phyloP scores from a whole-genome alignment of 2,113 vertebrate genomes.

The Cyprichromis sp. region DNA sequence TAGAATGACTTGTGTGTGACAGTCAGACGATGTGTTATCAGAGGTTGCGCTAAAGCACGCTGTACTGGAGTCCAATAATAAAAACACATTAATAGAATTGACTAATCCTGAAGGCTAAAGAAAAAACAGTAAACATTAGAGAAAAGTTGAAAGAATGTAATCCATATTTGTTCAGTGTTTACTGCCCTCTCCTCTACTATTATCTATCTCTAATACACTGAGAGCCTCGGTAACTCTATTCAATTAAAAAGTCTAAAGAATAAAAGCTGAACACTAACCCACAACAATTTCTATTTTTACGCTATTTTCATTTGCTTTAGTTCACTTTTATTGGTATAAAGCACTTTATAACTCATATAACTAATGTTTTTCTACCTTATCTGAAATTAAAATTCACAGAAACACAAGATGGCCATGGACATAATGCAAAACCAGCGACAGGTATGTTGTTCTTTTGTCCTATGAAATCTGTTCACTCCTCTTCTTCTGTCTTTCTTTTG shows the following conservation, averaged over 20 bases:
- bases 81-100: not conserved
- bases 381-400: slow-evolving; percentile 55
- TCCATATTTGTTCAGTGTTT: not conserved
- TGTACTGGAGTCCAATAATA: not conserved
- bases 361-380: not conserved
- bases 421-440: slow-evolving; percentile 70
- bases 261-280: not conserved
- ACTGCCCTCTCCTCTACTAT: not conserved
- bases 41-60: not conserved
- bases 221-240: not conserved
- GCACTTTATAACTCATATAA: not conserved
- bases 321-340: not conserved
- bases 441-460: slow-evolving; percentile 40
- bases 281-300: not conserved
- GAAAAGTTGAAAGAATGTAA: not conserved
- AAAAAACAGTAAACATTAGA: not conserved
- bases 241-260: not conserved
- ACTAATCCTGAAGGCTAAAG: not conserved
- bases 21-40: not conserved
- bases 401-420: slow-evolving; percentile 72
- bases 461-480: not conserved
- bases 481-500: not conserved
- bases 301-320: not conserved
- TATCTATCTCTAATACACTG: not conserved
- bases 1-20: not conserved